A percentile compares a stretch with the other conserved stretches of the same genome.
phyloP scores from a whole-genome alignment of 2,113 vertebrate genomes.

The Mixornis gularis region DNA sequence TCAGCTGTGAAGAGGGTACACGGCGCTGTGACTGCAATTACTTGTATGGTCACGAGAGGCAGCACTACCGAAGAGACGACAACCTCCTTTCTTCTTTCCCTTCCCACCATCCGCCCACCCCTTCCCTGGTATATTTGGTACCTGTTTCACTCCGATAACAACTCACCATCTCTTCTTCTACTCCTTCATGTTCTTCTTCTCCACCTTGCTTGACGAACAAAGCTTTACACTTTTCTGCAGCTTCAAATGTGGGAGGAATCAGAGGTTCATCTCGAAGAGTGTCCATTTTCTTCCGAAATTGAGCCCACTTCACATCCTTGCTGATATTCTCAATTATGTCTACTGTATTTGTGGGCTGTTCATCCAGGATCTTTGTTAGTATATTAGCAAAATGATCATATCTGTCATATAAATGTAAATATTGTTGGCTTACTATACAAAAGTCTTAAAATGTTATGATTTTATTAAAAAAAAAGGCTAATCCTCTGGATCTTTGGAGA shows the following conservation, averaged over 20 bases:
- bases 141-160: neutral
- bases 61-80: neutral
- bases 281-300: constrained; percentile 74
- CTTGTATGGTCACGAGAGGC: neutral
- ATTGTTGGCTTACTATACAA: neutral
- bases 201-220: constrained; percentile 72
- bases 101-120: neutral
- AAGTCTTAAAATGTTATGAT: neutral
- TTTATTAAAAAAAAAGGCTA: neutral
- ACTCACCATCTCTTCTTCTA: constrained; percentile 79
- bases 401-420: constrained; percentile 60
- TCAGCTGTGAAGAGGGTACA: neutral
- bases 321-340: constrained; percentile 90
- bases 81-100: neutral
- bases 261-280: constrained; percentile 72
- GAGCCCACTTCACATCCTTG: constrained; percentile 76
- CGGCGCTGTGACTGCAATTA: neutral
- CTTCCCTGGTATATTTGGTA: neutral
- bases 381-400: constrained; percentile 87
- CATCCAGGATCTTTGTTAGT: constrained; percentile 84
- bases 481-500: neutral
- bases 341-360: constrained; percentile 78
- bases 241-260: constrained; percentile 60
- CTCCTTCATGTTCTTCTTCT: constrained; percentile 55
- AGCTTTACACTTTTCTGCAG: constrained; percentile 76